These are phyloP conservation scores for Diarsia brunnea DNA, from an alignment of 2,888 invertebrate genomes.

Conservation along the genomic window DNA sequence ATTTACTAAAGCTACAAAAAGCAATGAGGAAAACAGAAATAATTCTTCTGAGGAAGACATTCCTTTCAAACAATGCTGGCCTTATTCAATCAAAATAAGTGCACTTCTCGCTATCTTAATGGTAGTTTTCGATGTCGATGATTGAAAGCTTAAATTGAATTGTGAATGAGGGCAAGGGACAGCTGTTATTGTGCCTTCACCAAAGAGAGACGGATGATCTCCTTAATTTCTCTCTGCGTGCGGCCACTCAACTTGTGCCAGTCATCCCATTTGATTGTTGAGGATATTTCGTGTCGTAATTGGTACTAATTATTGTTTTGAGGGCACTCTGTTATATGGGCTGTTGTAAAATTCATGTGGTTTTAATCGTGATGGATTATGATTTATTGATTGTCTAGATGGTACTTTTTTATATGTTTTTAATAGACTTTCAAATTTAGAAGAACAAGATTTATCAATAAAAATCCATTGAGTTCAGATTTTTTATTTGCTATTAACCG, in stretches of 20 bases:
- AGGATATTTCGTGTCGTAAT: constrained; percentile 86
- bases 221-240: constrained; percentile 85
- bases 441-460: constrained; percentile 10
- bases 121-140: constrained; percentile 74
- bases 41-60: constrained; percentile 30
- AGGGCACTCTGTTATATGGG: constrained; percentile 77
- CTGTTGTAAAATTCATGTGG: constrained; percentile 72
- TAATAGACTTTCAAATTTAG: constrained; percentile 41
- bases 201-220: constrained; percentile 75
- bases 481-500: constrained; percentile 5
- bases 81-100: constrained; percentile 67
- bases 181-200: constrained; percentile 66
- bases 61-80: constrained; percentile 53
- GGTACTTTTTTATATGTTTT: constrained; percentile 11
- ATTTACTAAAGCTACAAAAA: constrained; percentile 44
- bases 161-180: constrained; percentile 69
- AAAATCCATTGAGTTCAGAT: neutral
- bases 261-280: constrained; percentile 89
- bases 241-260: constrained; percentile 86
- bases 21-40: constrained; percentile 36
- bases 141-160: constrained; percentile 71
- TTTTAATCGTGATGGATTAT: constrained; percentile 48
- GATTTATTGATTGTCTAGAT: constrained; percentile 47
- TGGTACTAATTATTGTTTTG: constrained; percentile 89
- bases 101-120: constrained; percentile 71